Conservation (phyloP, 2,888 invertebrate species). For the Pemphredon lugubris region DNA sequence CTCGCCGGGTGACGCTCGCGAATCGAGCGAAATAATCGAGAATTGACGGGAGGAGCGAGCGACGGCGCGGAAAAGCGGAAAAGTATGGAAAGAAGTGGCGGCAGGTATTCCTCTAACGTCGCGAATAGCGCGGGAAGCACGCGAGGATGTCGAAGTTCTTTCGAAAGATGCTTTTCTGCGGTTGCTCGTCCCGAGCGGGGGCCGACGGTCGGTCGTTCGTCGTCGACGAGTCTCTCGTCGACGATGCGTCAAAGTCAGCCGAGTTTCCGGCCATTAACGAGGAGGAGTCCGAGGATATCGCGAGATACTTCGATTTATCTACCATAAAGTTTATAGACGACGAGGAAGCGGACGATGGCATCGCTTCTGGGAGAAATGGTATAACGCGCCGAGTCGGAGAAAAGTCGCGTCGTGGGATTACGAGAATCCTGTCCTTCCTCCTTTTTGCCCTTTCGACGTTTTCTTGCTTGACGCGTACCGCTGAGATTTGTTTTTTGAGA, state of each 20-base stretch:
- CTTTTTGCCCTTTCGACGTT: too few relatives aligned
- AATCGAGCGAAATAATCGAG: too few relatives aligned
- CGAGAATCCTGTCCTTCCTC: neutral
- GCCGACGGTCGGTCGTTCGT: conserved; percentile 66
- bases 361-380: conserved; percentile 39
- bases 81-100: neutral
- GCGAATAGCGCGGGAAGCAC: neutral
- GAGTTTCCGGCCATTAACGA: conserved; percentile 14
- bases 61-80: neutral
- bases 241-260: conserved; percentile 62
- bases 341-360: conserved; percentile 69
- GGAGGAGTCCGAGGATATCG: conserved; percentile 42
- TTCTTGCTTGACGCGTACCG: too few relatives aligned
- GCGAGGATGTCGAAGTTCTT: conserved; percentile 67
- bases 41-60: too few relatives aligned
- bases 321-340: conserved; percentile 78
- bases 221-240: conserved; percentile 62
- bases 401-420: too few relatives aligned
- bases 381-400: too few relatives aligned
- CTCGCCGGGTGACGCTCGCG: too few relatives aligned
- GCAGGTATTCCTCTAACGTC: neutral
- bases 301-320: conserved; percentile 73
- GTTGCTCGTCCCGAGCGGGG: conserved; percentile 63
- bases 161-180: conserved; percentile 74
- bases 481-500: too few relatives aligned